A percentile compares a stretch with the other conserved stretches of the same genome.
Conservation (phyloP, 2,113 vertebrate genomes). For the Pangasianodon hypophthalmus region DNA sequence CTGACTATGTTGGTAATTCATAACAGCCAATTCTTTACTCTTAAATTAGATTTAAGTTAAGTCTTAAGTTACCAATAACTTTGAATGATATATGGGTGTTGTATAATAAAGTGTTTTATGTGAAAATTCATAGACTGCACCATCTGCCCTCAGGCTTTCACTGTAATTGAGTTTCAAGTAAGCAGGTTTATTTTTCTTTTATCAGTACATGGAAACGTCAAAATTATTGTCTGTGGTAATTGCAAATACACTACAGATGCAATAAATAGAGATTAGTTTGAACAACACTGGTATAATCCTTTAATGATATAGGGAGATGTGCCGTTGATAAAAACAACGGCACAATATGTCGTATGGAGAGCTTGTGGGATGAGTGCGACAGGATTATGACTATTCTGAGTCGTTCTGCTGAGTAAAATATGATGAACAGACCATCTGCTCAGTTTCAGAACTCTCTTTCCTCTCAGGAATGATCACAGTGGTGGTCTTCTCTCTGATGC, state of each 20-base stretch:
- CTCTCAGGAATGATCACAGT: conserved; percentile 2
- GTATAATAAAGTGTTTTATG: not conserved
- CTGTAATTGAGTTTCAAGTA: not conserved
- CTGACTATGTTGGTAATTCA: not conserved
- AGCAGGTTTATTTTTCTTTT: conserved; percentile 1
- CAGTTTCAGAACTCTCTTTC: conserved; percentile 2
- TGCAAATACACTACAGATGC: not conserved
- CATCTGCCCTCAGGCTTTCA: conserved; percentile 10
- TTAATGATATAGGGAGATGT: not conserved
- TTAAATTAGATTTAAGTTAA: not conserved
- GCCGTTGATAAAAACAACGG: not conserved
- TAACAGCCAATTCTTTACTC: not conserved
- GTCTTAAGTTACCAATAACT: not conserved
- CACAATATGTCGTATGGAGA: not conserved
- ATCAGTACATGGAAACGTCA: not conserved
- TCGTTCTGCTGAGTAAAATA: conserved; percentile 6
- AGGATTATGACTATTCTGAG: conserved; percentile 11
- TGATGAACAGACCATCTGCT: conserved; percentile 23
- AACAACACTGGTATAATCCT: not conserved
- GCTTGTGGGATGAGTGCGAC: conserved; percentile 6
- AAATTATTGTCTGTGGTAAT: not conserved
- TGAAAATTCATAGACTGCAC: not conserved
- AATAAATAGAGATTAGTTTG: not conserved
- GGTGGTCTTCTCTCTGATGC: not conserved
- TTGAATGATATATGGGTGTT: not conserved